Evolutionary conservation across 2,797 vertebrate species (phyloP).

Genomic region (Pseudomugil tenellus): DNA sequence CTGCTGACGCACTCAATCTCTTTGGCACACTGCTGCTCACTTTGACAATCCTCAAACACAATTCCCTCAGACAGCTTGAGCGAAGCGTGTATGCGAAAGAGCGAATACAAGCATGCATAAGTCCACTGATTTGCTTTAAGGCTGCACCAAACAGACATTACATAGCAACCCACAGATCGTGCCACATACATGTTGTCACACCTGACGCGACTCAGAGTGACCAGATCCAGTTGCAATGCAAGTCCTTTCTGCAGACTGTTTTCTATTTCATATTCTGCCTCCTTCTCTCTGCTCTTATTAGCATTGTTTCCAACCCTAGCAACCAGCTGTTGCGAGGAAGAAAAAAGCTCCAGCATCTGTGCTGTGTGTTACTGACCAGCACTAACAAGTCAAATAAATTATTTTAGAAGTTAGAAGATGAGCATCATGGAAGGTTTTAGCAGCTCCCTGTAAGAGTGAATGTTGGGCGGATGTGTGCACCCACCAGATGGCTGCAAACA

Average conservation of each 20-base stretch:
- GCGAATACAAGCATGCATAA: conserved; percentile 8
- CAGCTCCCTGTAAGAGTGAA: background rate
- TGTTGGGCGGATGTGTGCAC: background rate
- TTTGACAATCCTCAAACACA: conserved; percentile 48
- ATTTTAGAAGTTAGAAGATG: background rate
- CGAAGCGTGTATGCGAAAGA: conserved; percentile 8
- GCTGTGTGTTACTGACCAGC: background rate
- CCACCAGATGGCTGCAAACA: background rate
- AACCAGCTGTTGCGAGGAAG: background rate
- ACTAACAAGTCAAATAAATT: background rate
- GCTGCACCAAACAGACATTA: background rate
- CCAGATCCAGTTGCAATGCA: background rate
- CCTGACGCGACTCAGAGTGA: background rate
- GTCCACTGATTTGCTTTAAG: conserved; percentile 5
- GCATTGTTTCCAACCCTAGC: background rate
- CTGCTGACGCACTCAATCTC: conserved; percentile 59
- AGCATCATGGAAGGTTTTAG: background rate
- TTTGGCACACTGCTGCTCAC: conserved; percentile 46
- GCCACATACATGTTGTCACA: background rate
- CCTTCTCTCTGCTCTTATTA: background rate
- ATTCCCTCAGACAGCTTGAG: conserved; percentile 23
- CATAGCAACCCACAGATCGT: background rate
- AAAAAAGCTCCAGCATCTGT: background rate
- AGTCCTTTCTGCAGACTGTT: background rate
- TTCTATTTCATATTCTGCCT: background rate